A percentile compares a stretch with the other conserved stretches of the same genome.
Evolutionary conservation across 2,797 vertebrate genomes (phyloP).

Genomic region (Masticophis lateralis): DNA sequence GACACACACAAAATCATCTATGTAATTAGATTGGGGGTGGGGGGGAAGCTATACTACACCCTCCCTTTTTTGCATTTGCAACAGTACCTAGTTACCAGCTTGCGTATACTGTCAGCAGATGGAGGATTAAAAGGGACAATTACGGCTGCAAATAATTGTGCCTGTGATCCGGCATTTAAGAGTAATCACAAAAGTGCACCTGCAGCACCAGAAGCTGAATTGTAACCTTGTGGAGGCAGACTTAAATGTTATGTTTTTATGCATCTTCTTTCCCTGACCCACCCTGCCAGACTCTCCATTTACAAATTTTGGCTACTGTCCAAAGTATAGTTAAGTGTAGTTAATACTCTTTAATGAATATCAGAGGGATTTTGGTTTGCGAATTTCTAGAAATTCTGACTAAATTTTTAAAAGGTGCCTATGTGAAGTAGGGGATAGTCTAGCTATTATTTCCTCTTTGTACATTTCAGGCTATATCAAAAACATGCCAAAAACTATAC

Average conservation of each 20-base stretch:
- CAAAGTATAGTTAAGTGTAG: constrained; percentile 12
- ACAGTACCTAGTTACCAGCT: constrained; percentile 27
- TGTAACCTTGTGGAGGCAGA: constrained; percentile 18
- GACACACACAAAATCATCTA: not conserved
- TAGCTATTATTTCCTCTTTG: not conserved
- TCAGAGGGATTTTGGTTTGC: not conserved
- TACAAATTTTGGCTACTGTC: constrained; percentile 16
- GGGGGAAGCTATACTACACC: constrained; percentile 10
- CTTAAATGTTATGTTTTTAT: not conserved
- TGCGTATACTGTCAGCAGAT: not conserved
- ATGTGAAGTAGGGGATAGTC: not conserved
- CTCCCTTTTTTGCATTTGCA: constrained; percentile 1
- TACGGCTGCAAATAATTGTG: constrained; percentile 14
- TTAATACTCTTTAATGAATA: constrained; percentile 3
- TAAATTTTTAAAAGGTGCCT: not conserved
- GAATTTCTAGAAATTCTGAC: not conserved
- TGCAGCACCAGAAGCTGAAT: not conserved
- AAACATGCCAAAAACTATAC: not conserved
- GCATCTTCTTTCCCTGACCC: not conserved
- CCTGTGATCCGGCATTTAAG: not conserved
- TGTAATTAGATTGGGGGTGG: not conserved
- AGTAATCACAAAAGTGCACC: constrained; percentile 22
- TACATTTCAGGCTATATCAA: not conserved
- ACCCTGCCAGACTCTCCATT: not conserved
- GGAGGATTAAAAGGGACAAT: not conserved